These are phyloP conservation scores for Agelaius tricolor DNA, from an alignment of 2,113 vertebrate species.

Conservation along the genomic window DNA sequence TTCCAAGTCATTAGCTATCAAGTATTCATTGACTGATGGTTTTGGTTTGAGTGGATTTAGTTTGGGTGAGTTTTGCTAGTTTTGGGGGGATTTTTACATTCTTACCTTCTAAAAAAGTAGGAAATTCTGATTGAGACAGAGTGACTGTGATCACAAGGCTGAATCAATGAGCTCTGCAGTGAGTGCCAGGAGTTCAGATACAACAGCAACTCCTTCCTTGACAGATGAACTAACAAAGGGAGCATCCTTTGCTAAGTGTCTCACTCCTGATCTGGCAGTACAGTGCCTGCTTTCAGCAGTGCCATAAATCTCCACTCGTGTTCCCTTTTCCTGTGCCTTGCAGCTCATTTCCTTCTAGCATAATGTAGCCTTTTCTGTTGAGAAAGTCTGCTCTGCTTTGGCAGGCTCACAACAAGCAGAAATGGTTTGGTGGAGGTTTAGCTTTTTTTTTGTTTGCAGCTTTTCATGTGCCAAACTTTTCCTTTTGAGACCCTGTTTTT, in stretches of 20 bases:
- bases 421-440: slow-evolving; percentile 61
- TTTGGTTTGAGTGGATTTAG: background rate
- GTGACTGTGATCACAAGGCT: background rate
- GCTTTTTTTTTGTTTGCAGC: slow-evolving; percentile 60
- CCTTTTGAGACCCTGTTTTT: slow-evolving; percentile 46
- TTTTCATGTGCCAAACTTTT: slow-evolving; percentile 52
- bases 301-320: slow-evolving; percentile 65
- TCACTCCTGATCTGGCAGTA: slow-evolving; percentile 49
- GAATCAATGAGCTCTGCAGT: background rate
- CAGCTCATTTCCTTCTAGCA: slow-evolving; percentile 67
- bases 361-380: slow-evolving; percentile 68
- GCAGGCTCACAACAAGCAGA: slow-evolving; percentile 60
- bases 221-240: slow-evolving; percentile 5
- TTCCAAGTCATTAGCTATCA: background rate
- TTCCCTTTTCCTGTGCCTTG: slow-evolving; percentile 68
- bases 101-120: background rate
- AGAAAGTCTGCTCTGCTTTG: slow-evolving; percentile 64
- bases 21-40: background rate
- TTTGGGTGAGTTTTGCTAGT: background rate
- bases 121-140: background rate
- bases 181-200: background rate
- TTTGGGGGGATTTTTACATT: background rate
- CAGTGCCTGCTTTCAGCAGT: slow-evolving; percentile 52
- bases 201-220: background rate
- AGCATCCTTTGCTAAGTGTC: slow-evolving; percentile 35